Percentiles rank a stretch among this genome's conserved stretches.
phyloP scores from a whole-genome alignment of 2,797 vertebrate genomes.

The Dallia pectoralis region DNA sequence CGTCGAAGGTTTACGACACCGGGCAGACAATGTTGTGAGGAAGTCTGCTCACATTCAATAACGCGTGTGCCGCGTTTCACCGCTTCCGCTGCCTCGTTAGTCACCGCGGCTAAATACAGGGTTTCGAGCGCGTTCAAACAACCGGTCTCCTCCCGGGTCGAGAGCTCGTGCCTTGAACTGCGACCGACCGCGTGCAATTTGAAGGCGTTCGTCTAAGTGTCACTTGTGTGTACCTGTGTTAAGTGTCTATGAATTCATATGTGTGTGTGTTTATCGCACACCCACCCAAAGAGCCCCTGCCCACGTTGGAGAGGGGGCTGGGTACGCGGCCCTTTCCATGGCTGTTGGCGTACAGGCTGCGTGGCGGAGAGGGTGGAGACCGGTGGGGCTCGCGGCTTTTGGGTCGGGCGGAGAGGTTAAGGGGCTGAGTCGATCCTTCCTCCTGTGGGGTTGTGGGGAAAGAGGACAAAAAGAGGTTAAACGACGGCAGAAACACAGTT shows the following conservation, averaged over 20 bases:
- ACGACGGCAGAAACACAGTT: constrained; percentile 56
- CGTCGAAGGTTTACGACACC: constrained; percentile 62
- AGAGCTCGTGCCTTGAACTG: constrained; percentile 54
- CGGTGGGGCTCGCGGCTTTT: constrained; percentile 87
- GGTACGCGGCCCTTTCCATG: constrained; percentile 86
- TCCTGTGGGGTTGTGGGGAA: constrained; percentile 71
- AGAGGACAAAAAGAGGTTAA: constrained; percentile 60
- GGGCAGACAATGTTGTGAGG: constrained; percentile 75
- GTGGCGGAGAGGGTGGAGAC: constrained; percentile 85
- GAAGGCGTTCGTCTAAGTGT: constrained; percentile 38
- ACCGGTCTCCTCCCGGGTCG: constrained; percentile 46
- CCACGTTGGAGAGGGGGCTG: constrained; percentile 80
- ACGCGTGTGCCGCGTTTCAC: constrained; percentile 70
- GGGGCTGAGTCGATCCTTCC: constrained; percentile 87
- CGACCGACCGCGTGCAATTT: constrained; percentile 58
- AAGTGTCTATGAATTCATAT: neutral
- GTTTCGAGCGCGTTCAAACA: constrained; percentile 65
- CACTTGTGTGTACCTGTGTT: neutral
- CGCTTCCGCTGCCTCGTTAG: constrained; percentile 68
- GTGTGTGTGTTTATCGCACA: constrained; percentile 22
- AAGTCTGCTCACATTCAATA: constrained; percentile 74
- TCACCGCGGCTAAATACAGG: constrained; percentile 74
- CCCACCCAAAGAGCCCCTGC: constrained; percentile 90
- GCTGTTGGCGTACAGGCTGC: constrained; percentile 82
- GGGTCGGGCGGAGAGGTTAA: constrained; percentile 91